Percentiles rank a stretch among this genome's conserved stretches.
Evolutionary conservation across 2,888 invertebrate genomes (phyloP).

Genomic region (Trichacis sp.): DNA sequence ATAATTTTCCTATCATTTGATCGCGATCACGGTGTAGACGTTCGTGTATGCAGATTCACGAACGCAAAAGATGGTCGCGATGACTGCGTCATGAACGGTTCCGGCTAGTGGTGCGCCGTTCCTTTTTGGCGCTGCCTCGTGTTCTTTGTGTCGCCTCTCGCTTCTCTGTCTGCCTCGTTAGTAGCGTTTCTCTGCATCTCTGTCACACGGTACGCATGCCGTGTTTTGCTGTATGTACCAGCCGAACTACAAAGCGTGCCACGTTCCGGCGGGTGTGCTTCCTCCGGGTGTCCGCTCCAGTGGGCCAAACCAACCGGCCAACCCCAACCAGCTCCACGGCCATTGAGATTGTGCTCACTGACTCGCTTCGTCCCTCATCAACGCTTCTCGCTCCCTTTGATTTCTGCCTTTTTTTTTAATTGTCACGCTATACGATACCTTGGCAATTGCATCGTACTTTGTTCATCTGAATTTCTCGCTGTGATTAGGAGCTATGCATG

Average conservation of each 20-base stretch:
- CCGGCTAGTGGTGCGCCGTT: constrained; percentile 69
- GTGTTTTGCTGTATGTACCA: constrained; percentile 41
- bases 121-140: constrained; percentile 54
- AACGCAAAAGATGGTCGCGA: constrained; percentile 64
- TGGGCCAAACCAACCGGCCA: constrained; percentile 65
- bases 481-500: not conserved
- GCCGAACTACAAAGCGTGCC: constrained; percentile 65
- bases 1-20: constrained; percentile 23
- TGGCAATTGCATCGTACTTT: not conserved
- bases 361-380: constrained; percentile 49
- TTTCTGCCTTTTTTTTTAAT: constrained; percentile 49
- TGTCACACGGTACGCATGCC: constrained; percentile 39
- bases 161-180: constrained; percentile 30
- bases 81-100: constrained; percentile 66
- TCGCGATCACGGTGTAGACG: constrained; percentile 24
- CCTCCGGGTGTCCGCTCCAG: constrained; percentile 69
- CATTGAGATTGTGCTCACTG: constrained; percentile 55
- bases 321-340: constrained; percentile 47
- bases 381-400: constrained; percentile 42
- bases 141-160: constrained; percentile 39
- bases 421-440: constrained; percentile 45
- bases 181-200: constrained; percentile 41
- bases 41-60: constrained; percentile 59
- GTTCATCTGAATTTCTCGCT: too few species aligned
- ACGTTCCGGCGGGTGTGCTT: constrained; percentile 68